Base-by-base conservation (phyloP, 2,113 vertebrate genomes). In the Ammodytes marinus region DNA sequence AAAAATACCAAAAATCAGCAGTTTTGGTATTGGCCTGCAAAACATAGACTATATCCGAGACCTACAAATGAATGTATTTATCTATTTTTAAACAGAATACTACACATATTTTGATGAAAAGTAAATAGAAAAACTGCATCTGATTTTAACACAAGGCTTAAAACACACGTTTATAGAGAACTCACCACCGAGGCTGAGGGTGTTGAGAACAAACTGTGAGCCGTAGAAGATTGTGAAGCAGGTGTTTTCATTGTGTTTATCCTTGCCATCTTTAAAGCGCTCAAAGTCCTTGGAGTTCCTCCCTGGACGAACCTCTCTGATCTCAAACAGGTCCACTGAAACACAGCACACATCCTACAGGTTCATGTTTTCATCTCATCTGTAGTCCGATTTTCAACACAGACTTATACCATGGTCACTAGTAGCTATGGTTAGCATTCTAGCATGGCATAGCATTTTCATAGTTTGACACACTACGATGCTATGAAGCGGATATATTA, bases 231-330 rank as follows among this genome's bases (percentile, higher is more conserved):
- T 88, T 5, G 97, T 97, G 84, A 99, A 99, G 89, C 98, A 99
- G 74, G 93, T 94, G 13, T 95, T 96, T 52, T 97, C 97, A 15
- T 95, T 92, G 65, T 96, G 95, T 54, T 94, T 96, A 68, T 93
- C 95, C 1, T 95, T 95, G 27, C 81, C 91, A 27, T 95, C 95
- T 87, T 96, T 98, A n/a, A 96, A 96, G 1, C 98, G 96, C 61
- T 99, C 97, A 67, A 99, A 99, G 79, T 99, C 98, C 84, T 97
- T 99, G 15, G 96, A 96, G 92, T 96, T 98, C 85, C 96, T 98
- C 35, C 98, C 98, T 0, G 94, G 95, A 0, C 98, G 96, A 43
- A 99, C 92, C 91, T 99, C 98, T 90, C 97, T 96, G 88, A 99
- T 98, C 87, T 99, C 98, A 89, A 93, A 96, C 77, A 99, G 92